A percentile compares a stretch with the other conserved stretches of the same genome.
These are phyloP conservation scores for Alviniconcha marisindica DNA, from an alignment of 1,140 invertebrate species.

Conservation along the genomic window DNA sequence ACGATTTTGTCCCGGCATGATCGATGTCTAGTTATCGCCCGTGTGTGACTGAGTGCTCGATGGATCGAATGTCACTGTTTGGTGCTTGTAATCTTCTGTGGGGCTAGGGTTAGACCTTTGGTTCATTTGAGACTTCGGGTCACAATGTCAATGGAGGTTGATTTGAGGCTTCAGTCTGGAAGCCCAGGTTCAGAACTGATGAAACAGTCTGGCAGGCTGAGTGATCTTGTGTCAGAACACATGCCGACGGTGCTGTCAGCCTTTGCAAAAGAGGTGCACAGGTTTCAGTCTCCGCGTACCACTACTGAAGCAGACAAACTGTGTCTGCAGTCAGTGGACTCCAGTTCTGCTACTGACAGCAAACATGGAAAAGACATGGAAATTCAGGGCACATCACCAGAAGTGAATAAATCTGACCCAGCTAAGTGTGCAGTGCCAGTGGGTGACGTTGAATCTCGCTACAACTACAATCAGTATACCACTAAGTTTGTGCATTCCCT, in stretches of 20 bases:
- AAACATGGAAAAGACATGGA: background rate
- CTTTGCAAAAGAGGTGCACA: conserved; percentile 11
- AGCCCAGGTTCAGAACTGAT: conserved; percentile 4
- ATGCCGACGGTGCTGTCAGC: background rate
- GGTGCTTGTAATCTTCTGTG: no score
- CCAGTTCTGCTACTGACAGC: background rate
- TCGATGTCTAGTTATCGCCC: no score
- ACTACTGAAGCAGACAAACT: no score
- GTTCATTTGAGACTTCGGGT: background rate
- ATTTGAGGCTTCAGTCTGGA: background rate
- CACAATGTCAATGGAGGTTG: background rate
- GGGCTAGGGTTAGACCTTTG: no score
- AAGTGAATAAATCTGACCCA: background rate
- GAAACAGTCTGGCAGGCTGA: conserved; percentile 8
- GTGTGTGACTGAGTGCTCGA: no score
- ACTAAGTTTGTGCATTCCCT: conserved; percentile 36
- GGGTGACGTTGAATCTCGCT: conserved; percentile 26
- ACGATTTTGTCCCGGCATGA: background rate
- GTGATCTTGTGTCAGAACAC: conserved; percentile 10
- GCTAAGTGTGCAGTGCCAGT: background rate
- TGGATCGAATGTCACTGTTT: no score
- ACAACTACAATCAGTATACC: conserved; percentile 37
- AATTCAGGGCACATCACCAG: background rate
- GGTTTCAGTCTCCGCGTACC: background rate
- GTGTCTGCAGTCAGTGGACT: background rate